A percentile compares a stretch with the other conserved stretches of the same genome.
Conservation (phyloP, 1,140 invertebrate species). For the Helicoverpa armigera region DNA sequence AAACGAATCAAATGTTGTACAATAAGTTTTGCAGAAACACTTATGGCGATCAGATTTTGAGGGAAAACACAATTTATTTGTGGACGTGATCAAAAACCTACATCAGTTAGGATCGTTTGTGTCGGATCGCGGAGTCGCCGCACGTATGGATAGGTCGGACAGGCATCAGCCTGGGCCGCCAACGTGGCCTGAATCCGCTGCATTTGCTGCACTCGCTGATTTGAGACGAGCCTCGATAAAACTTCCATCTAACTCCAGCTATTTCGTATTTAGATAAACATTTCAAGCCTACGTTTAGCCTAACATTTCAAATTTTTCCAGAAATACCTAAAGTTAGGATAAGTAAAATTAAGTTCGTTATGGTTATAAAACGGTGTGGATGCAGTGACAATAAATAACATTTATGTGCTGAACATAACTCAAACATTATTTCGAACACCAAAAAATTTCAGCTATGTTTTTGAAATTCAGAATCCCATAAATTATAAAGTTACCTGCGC, state of each 20-base stretch:
- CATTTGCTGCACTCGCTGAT: slow-evolving; percentile 47
- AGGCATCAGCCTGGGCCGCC: slow-evolving; percentile 49
- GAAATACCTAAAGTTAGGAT: too few relatives aligned
- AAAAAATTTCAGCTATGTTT: too few relatives aligned
- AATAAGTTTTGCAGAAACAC: slow-evolving; percentile 46
- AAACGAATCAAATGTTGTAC: slow-evolving; percentile 31
- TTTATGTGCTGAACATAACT: too few relatives aligned
- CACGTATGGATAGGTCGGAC: slow-evolving; percentile 58
- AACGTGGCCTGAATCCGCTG: slow-evolving; percentile 56
- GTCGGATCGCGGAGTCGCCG: slow-evolving; percentile 50
- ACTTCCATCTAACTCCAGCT: neutral
- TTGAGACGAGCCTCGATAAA: neutral
- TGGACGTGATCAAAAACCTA: slow-evolving; percentile 53
- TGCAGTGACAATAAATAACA: too few relatives aligned
- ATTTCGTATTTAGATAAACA: neutral
- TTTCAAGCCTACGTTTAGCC: too few relatives aligned
- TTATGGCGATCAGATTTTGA: slow-evolving; percentile 48
- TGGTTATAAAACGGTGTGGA: too few relatives aligned
- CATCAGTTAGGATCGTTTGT: slow-evolving; percentile 49
- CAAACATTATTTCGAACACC: too few relatives aligned
- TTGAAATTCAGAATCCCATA: too few relatives aligned
- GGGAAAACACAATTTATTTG: slow-evolving; percentile 50
- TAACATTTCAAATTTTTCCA: too few relatives aligned
- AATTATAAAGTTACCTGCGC: too few relatives aligned
- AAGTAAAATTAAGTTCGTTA: too few relatives aligned